Evolutionary conservation across 1,140 invertebrate genomes (phyloP).

Genomic region (Bombus superbus): DNA sequence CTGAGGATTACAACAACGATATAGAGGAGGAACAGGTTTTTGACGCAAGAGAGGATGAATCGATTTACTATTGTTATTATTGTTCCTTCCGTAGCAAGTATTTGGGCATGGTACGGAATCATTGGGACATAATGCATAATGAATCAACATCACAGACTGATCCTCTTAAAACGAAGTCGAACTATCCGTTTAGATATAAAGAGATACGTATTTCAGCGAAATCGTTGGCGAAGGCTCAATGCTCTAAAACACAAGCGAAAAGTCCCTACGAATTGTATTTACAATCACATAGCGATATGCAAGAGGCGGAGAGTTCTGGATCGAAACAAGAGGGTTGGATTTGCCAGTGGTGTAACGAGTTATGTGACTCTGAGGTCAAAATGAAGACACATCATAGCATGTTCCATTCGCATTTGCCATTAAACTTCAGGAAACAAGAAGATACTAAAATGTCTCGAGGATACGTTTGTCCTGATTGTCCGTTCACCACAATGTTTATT

Average conservation of each 20-base stretch:
- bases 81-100: constrained; percentile 69
- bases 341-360: constrained; percentile 77
- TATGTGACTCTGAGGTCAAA: constrained; percentile 70
- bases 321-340: constrained; percentile 66
- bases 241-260: constrained; percentile 1
- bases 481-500: constrained; percentile 58
- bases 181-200: constrained; percentile 66
- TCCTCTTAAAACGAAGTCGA: neutral
- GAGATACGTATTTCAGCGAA: constrained; percentile 7
- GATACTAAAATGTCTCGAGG: constrained; percentile 12
- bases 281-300: neutral
- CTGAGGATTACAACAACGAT: constrained; percentile 59
- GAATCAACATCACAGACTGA: constrained; percentile 11
- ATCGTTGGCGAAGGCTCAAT: neutral
- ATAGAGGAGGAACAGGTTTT: constrained; percentile 62
- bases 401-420: constrained; percentile 76
- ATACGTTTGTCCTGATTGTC: constrained; percentile 72
- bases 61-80: constrained; percentile 71
- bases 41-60: neutral
- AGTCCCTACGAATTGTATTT: constrained; percentile 27
- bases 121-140: constrained; percentile 71
- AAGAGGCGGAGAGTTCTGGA: neutral
- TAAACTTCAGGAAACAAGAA: constrained; percentile 66
- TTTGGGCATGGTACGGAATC: constrained; percentile 60
- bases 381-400: constrained; percentile 76